Evolutionary conservation across 2,797 vertebrate genomes (phyloP).

Genomic region (Epinephelus malabaricus): DNA sequence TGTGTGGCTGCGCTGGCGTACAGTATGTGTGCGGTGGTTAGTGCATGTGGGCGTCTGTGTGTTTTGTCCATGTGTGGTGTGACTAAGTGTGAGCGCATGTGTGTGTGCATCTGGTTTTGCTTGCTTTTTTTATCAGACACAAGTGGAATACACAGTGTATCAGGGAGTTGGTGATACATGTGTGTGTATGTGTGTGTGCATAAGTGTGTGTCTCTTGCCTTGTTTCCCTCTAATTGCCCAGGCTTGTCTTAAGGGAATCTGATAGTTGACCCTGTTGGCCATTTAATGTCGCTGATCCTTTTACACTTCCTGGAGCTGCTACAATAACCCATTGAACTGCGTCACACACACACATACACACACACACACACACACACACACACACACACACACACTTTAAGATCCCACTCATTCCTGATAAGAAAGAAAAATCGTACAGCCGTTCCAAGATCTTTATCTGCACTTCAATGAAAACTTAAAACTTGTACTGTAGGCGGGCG

Average conservation of each 20-base stretch:
- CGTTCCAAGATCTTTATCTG: conserved; percentile 48
- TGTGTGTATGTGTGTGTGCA: conserved; percentile 4
- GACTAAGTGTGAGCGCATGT: conserved; percentile 6
- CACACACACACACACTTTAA: conserved; percentile 29
- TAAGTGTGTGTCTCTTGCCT: conserved; percentile 25
- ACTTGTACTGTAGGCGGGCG: conserved; percentile 28
- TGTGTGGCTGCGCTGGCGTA: conserved; percentile 28
- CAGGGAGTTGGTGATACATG: background rate
- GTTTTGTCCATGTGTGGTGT: conserved; percentile 12
- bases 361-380: conserved; percentile 22
- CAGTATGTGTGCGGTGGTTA: conserved; percentile 36
- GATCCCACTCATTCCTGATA: conserved; percentile 28
- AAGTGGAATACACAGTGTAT: conserved; percentile 28
- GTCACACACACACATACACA: conserved; percentile 17
- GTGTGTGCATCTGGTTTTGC: conserved; percentile 41
- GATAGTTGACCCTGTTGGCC: conserved; percentile 70
- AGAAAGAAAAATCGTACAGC: background rate
- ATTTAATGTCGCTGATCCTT: conserved; percentile 73
- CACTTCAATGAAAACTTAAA: conserved; percentile 34
- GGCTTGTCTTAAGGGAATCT: conserved; percentile 68
- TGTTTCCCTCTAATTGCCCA: conserved; percentile 63
- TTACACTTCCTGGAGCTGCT: conserved; percentile 73
- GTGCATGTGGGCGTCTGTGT: conserved; percentile 20
- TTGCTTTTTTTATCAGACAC: conserved; percentile 45
- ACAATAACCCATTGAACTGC: conserved; percentile 65